Conservation (phyloP, 2,888 invertebrate species). For the Alviniconcha strummeri region DNA sequence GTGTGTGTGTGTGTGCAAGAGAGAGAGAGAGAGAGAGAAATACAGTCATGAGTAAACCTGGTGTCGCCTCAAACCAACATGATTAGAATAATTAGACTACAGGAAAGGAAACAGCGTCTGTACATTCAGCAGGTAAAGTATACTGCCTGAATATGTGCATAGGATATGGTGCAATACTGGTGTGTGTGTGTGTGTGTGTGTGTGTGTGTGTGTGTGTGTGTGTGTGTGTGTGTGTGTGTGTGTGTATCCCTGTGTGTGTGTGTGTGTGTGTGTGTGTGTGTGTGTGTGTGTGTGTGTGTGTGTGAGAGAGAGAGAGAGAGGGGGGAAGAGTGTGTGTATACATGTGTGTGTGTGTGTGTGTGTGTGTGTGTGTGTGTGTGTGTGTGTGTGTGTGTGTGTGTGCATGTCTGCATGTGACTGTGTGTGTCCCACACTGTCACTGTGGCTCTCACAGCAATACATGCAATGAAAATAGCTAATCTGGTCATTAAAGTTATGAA, state of each 20-base stretch:
- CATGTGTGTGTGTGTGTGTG: conserved; percentile 2
- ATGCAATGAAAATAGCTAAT: background rate
- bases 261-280: background rate
- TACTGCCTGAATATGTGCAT: background rate
- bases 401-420: conserved; percentile 2
- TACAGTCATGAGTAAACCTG: background rate
- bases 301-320: background rate
- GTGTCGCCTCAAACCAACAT: no score
- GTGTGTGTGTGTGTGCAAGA: background rate
- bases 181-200: background rate
- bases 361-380: background rate
- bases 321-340: background rate
- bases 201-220: background rate
- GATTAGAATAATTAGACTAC: background rate
- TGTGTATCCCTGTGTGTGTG: background rate
- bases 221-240: background rate
- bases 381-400: background rate
- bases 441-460: background rate
- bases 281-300: background rate
- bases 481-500: background rate
- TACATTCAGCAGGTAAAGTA: background rate
- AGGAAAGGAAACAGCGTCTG: background rate
- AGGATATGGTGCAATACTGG: background rate
- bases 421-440: background rate
- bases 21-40: conserved; percentile 4